Base-by-base conservation (phyloP, 2,113 vertebrate genomes). In the Limanda limanda region DNA sequence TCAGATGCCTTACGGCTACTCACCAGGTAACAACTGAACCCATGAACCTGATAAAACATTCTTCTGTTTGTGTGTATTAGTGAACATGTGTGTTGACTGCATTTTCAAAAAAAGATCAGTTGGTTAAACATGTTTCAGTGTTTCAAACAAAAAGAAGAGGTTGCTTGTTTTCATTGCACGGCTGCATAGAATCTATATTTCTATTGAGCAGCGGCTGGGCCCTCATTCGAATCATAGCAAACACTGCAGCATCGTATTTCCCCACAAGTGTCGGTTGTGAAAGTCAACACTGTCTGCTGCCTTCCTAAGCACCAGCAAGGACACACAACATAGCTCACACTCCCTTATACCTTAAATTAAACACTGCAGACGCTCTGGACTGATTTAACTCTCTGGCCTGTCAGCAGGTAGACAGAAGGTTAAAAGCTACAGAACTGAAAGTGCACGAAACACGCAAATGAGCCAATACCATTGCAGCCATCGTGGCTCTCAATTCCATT, bases 21-120 rank as follows among this genome's bases (percentile, higher is more conserved):
- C 93, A 64, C 88, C 91, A 94, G 94, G 94, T 95, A 90, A 91
- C 91, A 84, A 80, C 57, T 62, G 12, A 78, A 69, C 61, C 74
- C 79, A 92, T 83, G 75, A 75, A 60, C 27, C 10, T 42, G 40
- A 74, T 62, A 23, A 86, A 78, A 74, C 51, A 55, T 70, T 82
- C 21, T 21, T 74, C 1, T 58, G 35, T 75, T 58, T 74, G n/a
- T 79, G 1, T 24, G 20, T 77, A 6, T 37, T 15, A 3, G 20
- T 14, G 17, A 0, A 18, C 8, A 1, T 13, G 25, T 56, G 55
- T n/a, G 27, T 21, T 35, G 18, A 21, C 24, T 68, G 18, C n/a
- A 66, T 20, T 8, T n/a, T 20, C 21, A 64, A 57, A 35, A 40
- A 3, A 40, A 40, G 10, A 12, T 40, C 10, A 40, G 10, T 12